These are phyloP conservation scores for Seriola aureovittata DNA, from an alignment of 2,113 vertebrate species.

Conservation along the genomic window DNA sequence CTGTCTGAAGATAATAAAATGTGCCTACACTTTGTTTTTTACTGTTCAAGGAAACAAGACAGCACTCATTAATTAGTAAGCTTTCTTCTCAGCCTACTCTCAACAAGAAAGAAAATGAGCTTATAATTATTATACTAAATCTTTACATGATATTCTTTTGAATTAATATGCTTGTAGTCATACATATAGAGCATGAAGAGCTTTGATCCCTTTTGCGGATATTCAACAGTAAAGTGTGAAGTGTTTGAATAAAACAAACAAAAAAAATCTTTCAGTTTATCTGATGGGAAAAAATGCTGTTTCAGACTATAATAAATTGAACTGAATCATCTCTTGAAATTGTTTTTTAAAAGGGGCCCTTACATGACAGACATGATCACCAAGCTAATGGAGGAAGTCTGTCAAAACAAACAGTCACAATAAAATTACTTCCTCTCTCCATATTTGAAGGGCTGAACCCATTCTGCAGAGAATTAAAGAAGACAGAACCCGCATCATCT, in stretches of 20 bases:
- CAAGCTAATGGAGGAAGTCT: conserved; percentile 31
- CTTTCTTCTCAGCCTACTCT: not conserved
- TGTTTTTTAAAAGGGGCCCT: not conserved
- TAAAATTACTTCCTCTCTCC: conserved; percentile 50
- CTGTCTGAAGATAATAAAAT: no score
- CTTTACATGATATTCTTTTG: not conserved
- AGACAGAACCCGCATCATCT: conserved; percentile 94
- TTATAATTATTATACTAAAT: not conserved
- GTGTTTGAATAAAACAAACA: not conserved
- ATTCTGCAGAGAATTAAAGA: conserved; percentile 95
- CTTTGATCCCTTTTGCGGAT: not conserved
- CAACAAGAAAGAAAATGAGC: not conserved
- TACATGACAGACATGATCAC: conserved; percentile 36
- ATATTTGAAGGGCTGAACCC: conserved; percentile 92
- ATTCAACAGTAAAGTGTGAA: not conserved
- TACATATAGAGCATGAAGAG: not conserved
- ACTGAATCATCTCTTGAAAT: conserved; percentile 34
- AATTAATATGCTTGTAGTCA: not conserved
- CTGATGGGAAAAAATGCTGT: conserved; percentile 14
- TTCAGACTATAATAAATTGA: conserved; percentile 13
- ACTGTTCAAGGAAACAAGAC: not conserved
- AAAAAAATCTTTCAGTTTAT: not conserved
- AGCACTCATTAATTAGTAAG: not conserved
- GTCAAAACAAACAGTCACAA: conserved; percentile 27
- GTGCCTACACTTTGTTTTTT: not conserved